Evolutionary conservation across 2,888 invertebrate species (phyloP).

Genomic region (Tineola bisselliella): DNA sequence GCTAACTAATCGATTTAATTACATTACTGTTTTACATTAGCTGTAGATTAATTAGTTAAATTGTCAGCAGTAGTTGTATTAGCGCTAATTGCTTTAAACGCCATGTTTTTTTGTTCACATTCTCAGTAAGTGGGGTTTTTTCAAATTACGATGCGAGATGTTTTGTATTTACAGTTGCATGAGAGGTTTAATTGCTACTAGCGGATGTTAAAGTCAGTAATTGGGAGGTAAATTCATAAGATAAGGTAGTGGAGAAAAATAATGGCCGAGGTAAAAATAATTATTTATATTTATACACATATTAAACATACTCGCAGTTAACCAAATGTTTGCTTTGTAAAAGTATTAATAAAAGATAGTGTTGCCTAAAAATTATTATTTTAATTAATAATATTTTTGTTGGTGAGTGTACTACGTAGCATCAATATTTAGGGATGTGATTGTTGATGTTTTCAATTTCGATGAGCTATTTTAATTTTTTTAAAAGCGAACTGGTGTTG

Average conservation of each 20-base stretch:
- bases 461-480: conserved; percentile 52
- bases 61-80: conserved; percentile 44
- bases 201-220: conserved; percentile 58
- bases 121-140: conserved; percentile 50
- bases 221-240: conserved; percentile 52
- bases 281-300: conserved; percentile 12
- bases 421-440: conserved; percentile 15
- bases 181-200: conserved; percentile 55
- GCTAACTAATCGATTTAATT: conserved; percentile 29
- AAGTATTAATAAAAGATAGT: not conserved
- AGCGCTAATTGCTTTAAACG: conserved; percentile 57
- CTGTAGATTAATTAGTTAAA: conserved; percentile 48
- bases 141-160: conserved; percentile 49
- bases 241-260: conserved; percentile 29
- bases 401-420: conserved; percentile 26
- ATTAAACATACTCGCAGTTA: conserved; percentile 3
- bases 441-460: conserved; percentile 28
- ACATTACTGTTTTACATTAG: conserved; percentile 32
- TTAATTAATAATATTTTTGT: not conserved
- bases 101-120: conserved; percentile 50
- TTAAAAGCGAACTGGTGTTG: conserved; percentile 51
- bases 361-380: not conserved
- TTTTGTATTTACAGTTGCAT: conserved; percentile 61
- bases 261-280: conserved; percentile 13
- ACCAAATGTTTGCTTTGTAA: conserved; percentile 1